A percentile compares a stretch with the other conserved stretches of the same genome.
Conservation (phyloP, 1,140 invertebrate species). For the Neodiprion pinetum region DNA sequence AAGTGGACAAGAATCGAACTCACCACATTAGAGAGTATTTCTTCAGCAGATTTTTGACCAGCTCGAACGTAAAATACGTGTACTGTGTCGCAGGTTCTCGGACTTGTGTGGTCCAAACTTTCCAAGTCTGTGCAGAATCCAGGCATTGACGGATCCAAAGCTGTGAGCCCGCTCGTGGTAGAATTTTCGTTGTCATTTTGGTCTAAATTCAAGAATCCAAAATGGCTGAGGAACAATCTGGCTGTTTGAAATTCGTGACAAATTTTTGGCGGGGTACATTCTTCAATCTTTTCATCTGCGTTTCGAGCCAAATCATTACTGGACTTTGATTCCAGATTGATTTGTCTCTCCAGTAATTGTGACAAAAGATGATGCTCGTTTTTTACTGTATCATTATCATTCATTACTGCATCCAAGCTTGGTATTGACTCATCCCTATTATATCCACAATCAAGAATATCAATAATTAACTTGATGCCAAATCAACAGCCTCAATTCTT, state of each 20-base stretch:
- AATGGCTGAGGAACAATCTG: constrained; percentile 91
- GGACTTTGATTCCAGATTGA: constrained; percentile 63
- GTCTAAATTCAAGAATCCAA: constrained; percentile 88
- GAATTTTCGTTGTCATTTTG: constrained; percentile 63
- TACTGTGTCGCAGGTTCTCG: constrained; percentile 89
- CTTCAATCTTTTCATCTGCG: constrained; percentile 64
- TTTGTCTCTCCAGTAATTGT: constrained; percentile 53
- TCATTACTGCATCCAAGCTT: constrained; percentile 74
- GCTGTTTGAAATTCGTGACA: constrained; percentile 94
- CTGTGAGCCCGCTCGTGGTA: constrained; percentile 71
- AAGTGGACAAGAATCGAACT: constrained; percentile 35
- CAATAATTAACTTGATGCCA: background rate
- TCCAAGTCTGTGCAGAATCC: constrained; percentile 79
- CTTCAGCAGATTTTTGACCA: constrained; percentile 76
- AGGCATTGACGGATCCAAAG: constrained; percentile 76
- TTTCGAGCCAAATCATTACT: constrained; percentile 61
- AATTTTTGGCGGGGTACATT: constrained; percentile 82
- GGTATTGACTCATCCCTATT: constrained; percentile 85
- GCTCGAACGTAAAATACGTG: constrained; percentile 94
- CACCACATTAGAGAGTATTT: constrained; percentile 87
- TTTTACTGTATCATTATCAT: constrained; percentile 61
- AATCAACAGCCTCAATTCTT: constrained; percentile 14
- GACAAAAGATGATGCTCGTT: constrained; percentile 59
- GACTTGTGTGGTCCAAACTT: constrained; percentile 80
- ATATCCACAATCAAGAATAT: constrained; percentile 22